A percentile compares a stretch with the other conserved stretches of the same genome.
phyloP scores from a whole-genome alignment of 2,113 vertebrate genomes.

The Macquaria ambigua region DNA sequence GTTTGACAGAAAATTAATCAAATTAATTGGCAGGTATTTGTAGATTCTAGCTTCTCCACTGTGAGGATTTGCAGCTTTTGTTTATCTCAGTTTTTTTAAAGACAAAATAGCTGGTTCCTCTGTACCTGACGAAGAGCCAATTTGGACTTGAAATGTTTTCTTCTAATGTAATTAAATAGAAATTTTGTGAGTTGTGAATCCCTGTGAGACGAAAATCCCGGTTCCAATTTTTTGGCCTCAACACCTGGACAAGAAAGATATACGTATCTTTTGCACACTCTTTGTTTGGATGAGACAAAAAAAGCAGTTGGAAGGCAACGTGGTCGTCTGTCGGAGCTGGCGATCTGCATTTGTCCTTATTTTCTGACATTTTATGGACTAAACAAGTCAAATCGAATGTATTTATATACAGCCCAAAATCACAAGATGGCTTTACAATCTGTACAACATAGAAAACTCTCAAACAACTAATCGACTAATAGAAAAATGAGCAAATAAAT shows the following conservation, averaged over 20 bases:
- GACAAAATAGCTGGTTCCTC: background rate
- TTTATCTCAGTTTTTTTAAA: background rate
- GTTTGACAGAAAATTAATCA: background rate
- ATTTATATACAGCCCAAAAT: background rate
- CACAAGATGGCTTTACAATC: background rate
- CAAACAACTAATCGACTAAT: background rate
- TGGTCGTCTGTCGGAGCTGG: background rate
- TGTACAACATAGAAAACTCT: background rate
- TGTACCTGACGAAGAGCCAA: background rate
- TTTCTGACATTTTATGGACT: background rate
- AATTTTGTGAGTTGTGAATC: background rate
- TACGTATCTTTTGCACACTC: background rate
- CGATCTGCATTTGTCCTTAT: background rate
- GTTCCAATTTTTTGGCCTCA: conserved; percentile 11
- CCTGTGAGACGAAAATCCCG: conserved; percentile 13
- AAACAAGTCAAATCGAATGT: background rate
- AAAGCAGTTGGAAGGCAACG: background rate
- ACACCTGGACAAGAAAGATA: background rate
- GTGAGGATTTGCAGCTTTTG: background rate
- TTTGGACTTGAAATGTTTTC: background rate
- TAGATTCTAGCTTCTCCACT: background rate
- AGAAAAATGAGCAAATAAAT: background rate
- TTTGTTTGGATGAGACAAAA: background rate
- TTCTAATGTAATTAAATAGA: background rate
- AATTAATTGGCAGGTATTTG: background rate